Conservation (phyloP, 2,797 vertebrate genomes). For the Choloepus didactylus region DNA sequence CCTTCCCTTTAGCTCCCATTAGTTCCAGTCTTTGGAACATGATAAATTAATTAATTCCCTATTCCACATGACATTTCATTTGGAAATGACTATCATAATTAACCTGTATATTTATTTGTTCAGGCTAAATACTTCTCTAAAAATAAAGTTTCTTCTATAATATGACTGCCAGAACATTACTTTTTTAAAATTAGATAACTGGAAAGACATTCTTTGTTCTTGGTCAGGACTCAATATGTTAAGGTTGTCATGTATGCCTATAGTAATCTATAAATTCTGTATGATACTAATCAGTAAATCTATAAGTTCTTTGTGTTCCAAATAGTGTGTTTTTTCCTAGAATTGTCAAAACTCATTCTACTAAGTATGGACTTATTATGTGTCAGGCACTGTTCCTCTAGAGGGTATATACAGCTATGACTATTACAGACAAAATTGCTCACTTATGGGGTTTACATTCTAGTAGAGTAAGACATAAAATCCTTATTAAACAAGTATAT, state of each 20-base stretch:
- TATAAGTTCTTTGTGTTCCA: neutral
- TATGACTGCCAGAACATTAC: neutral
- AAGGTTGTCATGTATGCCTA: neutral
- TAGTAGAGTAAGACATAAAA: neutral
- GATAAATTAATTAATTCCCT: constrained; percentile 5
- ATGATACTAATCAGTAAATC: neutral
- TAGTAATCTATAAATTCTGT: neutral
- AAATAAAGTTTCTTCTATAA: neutral
- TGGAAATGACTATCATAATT: neutral
- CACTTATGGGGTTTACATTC: neutral
- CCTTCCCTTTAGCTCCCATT: neutral
- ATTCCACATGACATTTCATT: neutral
- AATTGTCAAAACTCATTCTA: neutral
- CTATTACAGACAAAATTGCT: neutral
- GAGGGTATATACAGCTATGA: neutral
- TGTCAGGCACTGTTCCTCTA: neutral
- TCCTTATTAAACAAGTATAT: neutral
- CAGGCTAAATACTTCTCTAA: neutral
- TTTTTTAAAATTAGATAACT: constrained; percentile 13
- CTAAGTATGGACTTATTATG: neutral
- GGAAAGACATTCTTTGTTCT: neutral
- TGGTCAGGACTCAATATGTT: constrained; percentile 9
- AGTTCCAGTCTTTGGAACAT: neutral
- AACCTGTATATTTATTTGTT: neutral
- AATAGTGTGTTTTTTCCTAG: neutral